Evolutionary conservation across 1,140 invertebrate genomes (phyloP).

Genomic region (Drosophila hydei): DNA sequence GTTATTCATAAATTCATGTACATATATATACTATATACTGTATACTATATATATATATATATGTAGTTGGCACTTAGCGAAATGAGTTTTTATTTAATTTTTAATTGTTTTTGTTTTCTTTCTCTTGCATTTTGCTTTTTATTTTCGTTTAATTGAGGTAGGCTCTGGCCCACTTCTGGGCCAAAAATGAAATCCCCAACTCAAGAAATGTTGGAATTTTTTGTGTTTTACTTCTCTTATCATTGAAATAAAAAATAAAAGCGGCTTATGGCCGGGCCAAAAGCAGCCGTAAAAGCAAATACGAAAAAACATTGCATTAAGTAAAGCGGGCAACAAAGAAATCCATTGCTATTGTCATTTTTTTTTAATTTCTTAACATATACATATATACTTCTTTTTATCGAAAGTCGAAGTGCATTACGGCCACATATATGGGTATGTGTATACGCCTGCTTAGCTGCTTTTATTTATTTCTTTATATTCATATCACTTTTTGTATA

Average conservation of each 20-base stretch:
- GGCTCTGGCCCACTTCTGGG: slow-evolving; percentile 44
- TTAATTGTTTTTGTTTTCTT: slow-evolving; percentile 5
- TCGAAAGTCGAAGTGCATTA: neutral
- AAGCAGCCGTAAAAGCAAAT: slow-evolving; percentile 2
- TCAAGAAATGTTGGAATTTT: slow-evolving; percentile 3
- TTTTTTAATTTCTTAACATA: neutral
- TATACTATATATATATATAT: neutral
- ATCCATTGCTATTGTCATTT: neutral
- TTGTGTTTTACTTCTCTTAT: slow-evolving; percentile 6
- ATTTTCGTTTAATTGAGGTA: slow-evolving; percentile 65
- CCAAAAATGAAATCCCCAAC: slow-evolving; percentile 40
- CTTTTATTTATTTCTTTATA: too few relatives aligned
- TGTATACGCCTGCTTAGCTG: neutral
- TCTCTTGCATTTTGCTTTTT: neutral
- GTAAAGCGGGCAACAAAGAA: slow-evolving; percentile 10
- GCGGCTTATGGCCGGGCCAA: slow-evolving; percentile 11
- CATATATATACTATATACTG: neutral
- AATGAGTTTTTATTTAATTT: neutral
- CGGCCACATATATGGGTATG: neutral
- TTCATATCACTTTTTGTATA: too few relatives aligned
- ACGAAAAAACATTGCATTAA: neutral
- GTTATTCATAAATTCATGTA: neutral
- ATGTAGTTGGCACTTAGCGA: neutral
- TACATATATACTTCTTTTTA: too few relatives aligned
- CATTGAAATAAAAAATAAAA: slow-evolving; percentile 14